Evolutionary conservation across 2,797 vertebrate species (phyloP).

Genomic region (Chiroxiphia lanceolata): DNA sequence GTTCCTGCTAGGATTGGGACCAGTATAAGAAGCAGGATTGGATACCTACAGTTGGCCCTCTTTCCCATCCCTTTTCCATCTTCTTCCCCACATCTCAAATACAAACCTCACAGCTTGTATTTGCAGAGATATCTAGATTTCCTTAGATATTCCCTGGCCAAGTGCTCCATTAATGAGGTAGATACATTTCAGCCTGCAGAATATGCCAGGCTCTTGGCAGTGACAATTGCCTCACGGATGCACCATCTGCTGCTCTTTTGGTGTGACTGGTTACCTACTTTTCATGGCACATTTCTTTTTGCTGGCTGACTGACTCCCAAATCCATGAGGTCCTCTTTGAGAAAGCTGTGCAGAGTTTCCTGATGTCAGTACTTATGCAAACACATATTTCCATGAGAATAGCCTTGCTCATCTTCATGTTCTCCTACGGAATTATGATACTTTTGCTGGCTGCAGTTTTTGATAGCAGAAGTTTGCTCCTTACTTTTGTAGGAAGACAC

Average conservation of each 20-base stretch:
- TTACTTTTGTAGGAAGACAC: not conserved
- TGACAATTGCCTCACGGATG: not conserved
- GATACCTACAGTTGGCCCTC: not conserved
- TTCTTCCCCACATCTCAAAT: not conserved
- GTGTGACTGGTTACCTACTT: constrained; percentile 10
- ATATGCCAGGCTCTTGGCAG: not conserved
- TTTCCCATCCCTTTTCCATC: not conserved
- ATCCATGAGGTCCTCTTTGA: constrained; percentile 18
- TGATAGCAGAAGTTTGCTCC: not conserved
- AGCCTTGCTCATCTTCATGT: not conserved
- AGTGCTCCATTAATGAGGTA: constrained; percentile 30
- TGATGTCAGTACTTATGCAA: constrained; percentile 15
- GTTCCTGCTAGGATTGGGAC: not conserved
- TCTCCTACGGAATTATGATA: not conserved
- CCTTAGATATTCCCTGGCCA: not conserved
- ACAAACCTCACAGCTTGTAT: not conserved
- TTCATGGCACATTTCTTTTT: constrained; percentile 52
- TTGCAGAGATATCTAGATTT: not conserved
- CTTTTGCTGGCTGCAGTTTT: not conserved
- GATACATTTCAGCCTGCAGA: constrained; percentile 25
- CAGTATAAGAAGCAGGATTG: not conserved
- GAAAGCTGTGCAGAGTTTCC: not conserved
- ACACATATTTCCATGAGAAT: not conserved
- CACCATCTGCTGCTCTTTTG: constrained; percentile 46
- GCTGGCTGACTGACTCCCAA: constrained; percentile 25